These are phyloP conservation scores for Hirundichthys speculiger DNA, from an alignment of 2,113 vertebrate species.

Conservation along the genomic window DNA sequence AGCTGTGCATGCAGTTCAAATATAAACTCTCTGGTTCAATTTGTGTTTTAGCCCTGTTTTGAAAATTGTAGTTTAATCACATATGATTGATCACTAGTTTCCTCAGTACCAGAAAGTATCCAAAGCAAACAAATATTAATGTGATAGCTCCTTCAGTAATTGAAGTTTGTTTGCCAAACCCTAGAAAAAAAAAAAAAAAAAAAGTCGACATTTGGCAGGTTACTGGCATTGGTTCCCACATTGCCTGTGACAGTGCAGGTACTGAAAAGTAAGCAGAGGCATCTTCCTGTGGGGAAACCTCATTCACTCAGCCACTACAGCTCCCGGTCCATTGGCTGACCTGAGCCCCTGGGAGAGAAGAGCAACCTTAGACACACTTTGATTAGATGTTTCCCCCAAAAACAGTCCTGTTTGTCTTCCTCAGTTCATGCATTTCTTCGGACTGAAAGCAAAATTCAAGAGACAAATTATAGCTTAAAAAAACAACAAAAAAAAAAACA, in stretches of 20 bases:
- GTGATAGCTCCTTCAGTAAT: slow-evolving; percentile 8
- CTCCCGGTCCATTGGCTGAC: slow-evolving; percentile 70
- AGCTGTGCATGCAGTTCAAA: slow-evolving; percentile 25
- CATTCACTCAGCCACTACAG: slow-evolving; percentile 74
- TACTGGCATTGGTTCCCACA: slow-evolving; percentile 13
- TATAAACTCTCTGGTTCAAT: slow-evolving; percentile 6
- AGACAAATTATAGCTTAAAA: slow-evolving; percentile 52
- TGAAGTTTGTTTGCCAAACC: slow-evolving; percentile 3
- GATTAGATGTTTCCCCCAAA: slow-evolving; percentile 42
- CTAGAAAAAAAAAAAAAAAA: not conserved
- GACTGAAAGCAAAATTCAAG: slow-evolving; percentile 53
- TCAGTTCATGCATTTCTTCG: slow-evolving; percentile 32
- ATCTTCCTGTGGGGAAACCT: slow-evolving; percentile 68
- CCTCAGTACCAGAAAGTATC: not conserved
- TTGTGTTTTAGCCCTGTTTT: too few relatives aligned
- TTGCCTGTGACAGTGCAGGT: slow-evolving; percentile 12
- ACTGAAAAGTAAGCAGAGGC: slow-evolving; percentile 60
- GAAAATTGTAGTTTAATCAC: not conserved
- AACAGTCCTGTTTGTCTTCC: slow-evolving; percentile 20
- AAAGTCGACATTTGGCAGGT: not conserved
- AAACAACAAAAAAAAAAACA: too few relatives aligned
- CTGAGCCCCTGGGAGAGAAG: slow-evolving; percentile 66
- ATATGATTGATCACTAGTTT: not conserved
- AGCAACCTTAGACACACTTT: slow-evolving; percentile 42
- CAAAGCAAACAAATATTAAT: not conserved